phyloP scores from a whole-genome alignment of 2,113 vertebrate genomes.

The Eubucco bourcierii region DNA sequence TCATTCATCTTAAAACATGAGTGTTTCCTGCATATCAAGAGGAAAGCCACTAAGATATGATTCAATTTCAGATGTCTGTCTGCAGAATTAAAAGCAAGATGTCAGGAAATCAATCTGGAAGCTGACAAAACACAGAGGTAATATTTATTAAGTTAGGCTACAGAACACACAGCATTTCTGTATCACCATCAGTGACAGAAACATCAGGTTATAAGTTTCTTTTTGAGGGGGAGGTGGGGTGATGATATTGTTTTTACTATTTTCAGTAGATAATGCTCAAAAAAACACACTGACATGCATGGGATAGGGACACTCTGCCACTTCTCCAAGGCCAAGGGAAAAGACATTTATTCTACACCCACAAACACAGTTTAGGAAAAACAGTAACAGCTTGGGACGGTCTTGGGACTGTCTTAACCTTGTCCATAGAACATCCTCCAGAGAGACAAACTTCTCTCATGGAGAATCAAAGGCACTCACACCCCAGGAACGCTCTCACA shows the following conservation, averaged over 20 bases:
- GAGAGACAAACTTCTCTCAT: neutral
- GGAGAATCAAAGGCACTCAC: neutral
- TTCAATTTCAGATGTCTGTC: neutral
- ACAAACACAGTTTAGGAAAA: neutral
- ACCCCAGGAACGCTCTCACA: neutral
- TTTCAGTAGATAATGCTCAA: neutral
- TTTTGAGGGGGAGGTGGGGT: neutral
- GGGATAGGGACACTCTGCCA: neutral
- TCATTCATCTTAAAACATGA: neutral
- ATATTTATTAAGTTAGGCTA: neutral
- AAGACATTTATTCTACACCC: neutral
- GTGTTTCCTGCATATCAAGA: neutral
- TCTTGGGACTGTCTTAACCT: no score
- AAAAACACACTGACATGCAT: neutral
- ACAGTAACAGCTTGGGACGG: neutral
- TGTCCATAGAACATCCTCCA: neutral
- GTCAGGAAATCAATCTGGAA: neutral
- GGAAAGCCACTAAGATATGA: neutral
- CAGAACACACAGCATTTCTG: neutral
- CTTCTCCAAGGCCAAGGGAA: neutral
- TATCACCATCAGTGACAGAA: neutral
- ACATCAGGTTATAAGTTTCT: neutral
- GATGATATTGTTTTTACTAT: neutral
- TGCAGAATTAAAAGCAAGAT: neutral
- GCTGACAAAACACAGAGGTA: neutral